These are phyloP conservation scores for Excalfactoria chinensis DNA, from an alignment of 2,113 vertebrate species.

Conservation along the genomic window DNA sequence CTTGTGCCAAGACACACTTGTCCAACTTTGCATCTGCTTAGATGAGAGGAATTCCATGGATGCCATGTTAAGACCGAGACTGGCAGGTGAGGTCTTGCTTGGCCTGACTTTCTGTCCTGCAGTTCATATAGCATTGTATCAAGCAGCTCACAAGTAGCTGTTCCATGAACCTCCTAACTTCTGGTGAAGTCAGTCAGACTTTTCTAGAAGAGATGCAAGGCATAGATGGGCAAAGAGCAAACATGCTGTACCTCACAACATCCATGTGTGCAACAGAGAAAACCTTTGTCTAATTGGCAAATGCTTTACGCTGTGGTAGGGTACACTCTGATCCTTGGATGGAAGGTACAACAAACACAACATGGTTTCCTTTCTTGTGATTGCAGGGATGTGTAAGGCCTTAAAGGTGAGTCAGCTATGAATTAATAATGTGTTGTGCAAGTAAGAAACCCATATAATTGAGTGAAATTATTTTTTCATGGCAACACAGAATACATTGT, in stretches of 20 bases:
- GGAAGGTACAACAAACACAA: not conserved
- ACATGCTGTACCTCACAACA: not conserved
- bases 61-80: not conserved
- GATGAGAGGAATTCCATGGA: not conserved
- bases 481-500: not conserved
- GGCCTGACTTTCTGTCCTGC: not conserved
- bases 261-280: not conserved
- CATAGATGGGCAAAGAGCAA: not conserved
- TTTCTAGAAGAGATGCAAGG: not conserved
- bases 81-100: not conserved
- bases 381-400: not conserved
- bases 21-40: not conserved
- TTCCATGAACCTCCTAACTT: not conserved
- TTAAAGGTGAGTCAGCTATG: conserved; percentile 22
- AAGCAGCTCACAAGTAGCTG: not conserved
- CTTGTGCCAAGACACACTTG: not conserved
- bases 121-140: not conserved
- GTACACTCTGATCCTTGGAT: not conserved
- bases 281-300: not conserved
- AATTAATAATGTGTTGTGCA: conserved; percentile 20
- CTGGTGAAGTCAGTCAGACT: not conserved
- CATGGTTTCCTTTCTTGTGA: not conserved
- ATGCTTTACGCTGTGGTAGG: not conserved
- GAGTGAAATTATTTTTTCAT: not conserved
- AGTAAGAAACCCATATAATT: conserved; percentile 16